Percentiles rank a stretch among this genome's conserved stretches.
These are phyloP conservation scores for Dendropsophus ebraccatus DNA, from an alignment of 2,113 vertebrate genomes.

Conservation along the genomic window DNA sequence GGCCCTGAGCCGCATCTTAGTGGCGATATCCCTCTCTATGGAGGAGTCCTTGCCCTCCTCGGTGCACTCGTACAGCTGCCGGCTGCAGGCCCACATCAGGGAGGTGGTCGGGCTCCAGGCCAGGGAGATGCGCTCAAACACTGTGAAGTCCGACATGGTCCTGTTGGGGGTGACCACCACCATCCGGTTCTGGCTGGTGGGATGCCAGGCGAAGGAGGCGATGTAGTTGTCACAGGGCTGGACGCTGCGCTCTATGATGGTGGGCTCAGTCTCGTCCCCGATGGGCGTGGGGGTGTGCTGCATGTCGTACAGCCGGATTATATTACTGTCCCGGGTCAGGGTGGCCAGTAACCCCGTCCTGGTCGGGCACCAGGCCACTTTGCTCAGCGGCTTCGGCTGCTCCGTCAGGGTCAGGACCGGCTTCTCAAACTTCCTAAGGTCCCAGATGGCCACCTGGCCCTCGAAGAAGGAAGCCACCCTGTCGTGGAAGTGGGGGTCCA, in stretches of 20 bases:
- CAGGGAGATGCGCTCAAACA: constrained; percentile 97
- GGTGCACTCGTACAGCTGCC: constrained; percentile 90
- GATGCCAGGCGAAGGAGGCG: constrained; percentile 97
- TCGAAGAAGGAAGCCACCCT: constrained; percentile 97
- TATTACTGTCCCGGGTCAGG: constrained; percentile 93
- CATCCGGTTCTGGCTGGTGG: constrained; percentile 96
- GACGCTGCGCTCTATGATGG: constrained; percentile 96
- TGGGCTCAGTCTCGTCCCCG: constrained; percentile 96
- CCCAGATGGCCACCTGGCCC: constrained; percentile 98
- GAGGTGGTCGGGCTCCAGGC: constrained; percentile 95
- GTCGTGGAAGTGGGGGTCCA: constrained; percentile 93
- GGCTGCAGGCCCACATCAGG: constrained; percentile 96
- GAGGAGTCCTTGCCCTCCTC: constrained; percentile 81
- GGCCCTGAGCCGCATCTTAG: constrained; percentile 94
- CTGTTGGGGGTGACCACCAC: constrained; percentile 94
- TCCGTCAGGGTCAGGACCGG: constrained; percentile 94
- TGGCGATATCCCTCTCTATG: constrained; percentile 91
- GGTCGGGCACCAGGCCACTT: constrained; percentile 97
- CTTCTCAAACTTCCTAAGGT: constrained; percentile 97
- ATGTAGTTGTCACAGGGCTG: constrained; percentile 92
- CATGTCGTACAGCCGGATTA: constrained; percentile 97
- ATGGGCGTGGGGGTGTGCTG: constrained; percentile 95
- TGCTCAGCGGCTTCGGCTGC: constrained; percentile 93
- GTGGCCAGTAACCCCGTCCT: constrained; percentile 94
- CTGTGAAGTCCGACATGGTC: constrained; percentile 95